phyloP scores from a whole-genome alignment of 37 sponge, comb jelly and placozoan species.

The Bolinopsis microptera region DNA sequence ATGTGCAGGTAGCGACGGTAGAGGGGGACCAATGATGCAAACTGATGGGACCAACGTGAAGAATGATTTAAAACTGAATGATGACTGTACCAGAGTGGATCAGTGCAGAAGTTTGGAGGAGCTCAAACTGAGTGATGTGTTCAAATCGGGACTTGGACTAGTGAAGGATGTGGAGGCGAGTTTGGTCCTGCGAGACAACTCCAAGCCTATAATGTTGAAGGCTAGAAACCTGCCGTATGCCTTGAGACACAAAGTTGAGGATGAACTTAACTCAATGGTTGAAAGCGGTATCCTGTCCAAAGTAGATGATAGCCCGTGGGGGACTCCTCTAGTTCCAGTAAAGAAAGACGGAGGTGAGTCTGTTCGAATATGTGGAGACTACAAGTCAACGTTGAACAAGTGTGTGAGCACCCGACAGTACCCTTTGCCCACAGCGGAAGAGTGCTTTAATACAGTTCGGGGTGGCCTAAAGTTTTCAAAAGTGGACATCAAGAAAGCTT shows the following conservation, averaged over 20 bases:
- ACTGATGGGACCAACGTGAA: too few relatives aligned
- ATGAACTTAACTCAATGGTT: not conserved
- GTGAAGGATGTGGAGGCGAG: not conserved
- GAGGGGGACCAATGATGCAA: too few relatives aligned
- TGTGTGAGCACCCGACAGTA: not conserved
- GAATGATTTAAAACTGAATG: too few relatives aligned
- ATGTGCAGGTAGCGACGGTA: too few relatives aligned
- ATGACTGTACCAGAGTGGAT: too few relatives aligned
- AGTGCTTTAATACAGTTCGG: not conserved
- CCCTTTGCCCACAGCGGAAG: not conserved
- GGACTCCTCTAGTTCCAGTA: constrained; percentile 1
- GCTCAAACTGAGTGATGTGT: constrained; percentile 14
- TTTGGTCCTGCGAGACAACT: not conserved
- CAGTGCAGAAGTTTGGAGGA: too few relatives aligned
- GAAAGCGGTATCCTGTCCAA: not conserved
- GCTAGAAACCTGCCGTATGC: not conserved
- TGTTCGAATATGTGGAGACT: constrained; percentile 10
- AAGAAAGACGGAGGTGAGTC: constrained; percentile 1
- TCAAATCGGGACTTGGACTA: not conserved
- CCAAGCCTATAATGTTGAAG: not conserved
- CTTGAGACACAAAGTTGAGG: not conserved
- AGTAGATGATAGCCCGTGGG: not conserved
- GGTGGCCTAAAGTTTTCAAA: not conserved
- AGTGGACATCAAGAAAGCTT: not conserved
- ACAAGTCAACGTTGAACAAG: not conserved